phyloP scores from a whole-genome alignment of 1,140 invertebrate genomes.

The Adoxophyes honmai region DNA sequence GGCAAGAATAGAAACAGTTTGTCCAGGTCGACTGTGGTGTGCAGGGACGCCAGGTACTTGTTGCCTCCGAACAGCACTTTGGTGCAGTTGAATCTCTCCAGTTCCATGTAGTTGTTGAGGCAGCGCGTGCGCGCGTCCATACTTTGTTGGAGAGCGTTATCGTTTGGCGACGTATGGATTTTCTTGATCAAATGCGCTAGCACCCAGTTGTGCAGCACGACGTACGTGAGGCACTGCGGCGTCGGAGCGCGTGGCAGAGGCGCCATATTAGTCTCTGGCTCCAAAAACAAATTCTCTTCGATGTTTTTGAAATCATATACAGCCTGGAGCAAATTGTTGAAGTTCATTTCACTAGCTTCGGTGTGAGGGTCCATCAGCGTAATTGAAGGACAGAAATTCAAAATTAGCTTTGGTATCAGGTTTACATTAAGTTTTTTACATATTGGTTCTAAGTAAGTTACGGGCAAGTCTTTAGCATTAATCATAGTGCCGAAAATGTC shows the following conservation, averaged over 20 bases:
- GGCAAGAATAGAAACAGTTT: conserved; percentile 59
- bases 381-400: conserved; percentile 72
- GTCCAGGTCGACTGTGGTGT: conserved; percentile 64
- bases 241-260: conserved; percentile 54
- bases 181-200: conserved; percentile 73
- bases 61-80: conserved; percentile 66
- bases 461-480: conserved; percentile 61
- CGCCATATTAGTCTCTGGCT: conserved; percentile 52
- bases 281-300: conserved; percentile 61
- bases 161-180: conserved; percentile 62
- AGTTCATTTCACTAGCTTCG: conserved; percentile 54
- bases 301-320: conserved; percentile 66
- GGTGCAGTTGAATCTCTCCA: conserved; percentile 61
- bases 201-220: conserved; percentile 73
- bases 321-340: conserved; percentile 59
- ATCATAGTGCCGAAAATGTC: conserved; percentile 72
- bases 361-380: conserved; percentile 46
- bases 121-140: conserved; percentile 67
- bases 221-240: conserved; percentile 63
- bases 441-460: conserved; percentile 65
- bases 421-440: conserved; percentile 73
- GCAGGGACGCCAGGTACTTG: conserved; percentile 68
- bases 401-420: conserved; percentile 68
- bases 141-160: conserved; percentile 61
- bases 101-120: conserved; percentile 69